Evolutionary conservation across 1,140 invertebrate species (phyloP), one percentile per base, ranked within the genome.

Genomic region (Eurosta solidaginis): DNA sequence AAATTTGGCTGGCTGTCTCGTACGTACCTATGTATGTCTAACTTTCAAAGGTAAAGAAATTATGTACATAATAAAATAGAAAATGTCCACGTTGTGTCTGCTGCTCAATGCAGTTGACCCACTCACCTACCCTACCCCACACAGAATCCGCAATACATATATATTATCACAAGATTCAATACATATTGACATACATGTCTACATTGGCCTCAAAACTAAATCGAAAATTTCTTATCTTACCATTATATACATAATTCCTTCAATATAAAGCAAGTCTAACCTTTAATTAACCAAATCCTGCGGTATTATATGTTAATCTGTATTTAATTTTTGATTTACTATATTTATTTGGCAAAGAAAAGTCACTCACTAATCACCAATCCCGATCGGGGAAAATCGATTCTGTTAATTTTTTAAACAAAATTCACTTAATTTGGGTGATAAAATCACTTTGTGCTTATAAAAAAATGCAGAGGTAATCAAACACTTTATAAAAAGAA

Each of bases 361-460:
- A 47, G n/a, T 17, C 6, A 17, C 12, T 47, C n/a, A 14, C 14
- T 17, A 47, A 47, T 14, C 14, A 14, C 45, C 45, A 47, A 47
- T 47, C 3, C 12, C 33, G 40, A 33, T 4, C 17, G 12, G 14
- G 33, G 59, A 68, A 68, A 68, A 68, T 68, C 59, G 59, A 68
- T 68, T 59, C 4, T 17, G 36, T 9, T 12, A 40, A 68, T 10
- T 68, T 68, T 10, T 40, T 33, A 68, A 6, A 20, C 10, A 20
- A 40, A 40, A 40, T 27, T 14, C n/a, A 42, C 36, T 40, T 0
- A 68, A 40, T 20, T 40, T 40, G 20, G n/a, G 17, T 1, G 29
- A 68, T 68, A 33, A 68, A 40, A 40, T 68, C 59, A 68, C 33
- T 68, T 63, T 68, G 59, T 68, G 59, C 59, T 40, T 68, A n/a